These are phyloP conservation scores for Chloropsis hardwickii DNA, from an alignment of 2,113 vertebrate genomes.

Conservation along the genomic window DNA sequence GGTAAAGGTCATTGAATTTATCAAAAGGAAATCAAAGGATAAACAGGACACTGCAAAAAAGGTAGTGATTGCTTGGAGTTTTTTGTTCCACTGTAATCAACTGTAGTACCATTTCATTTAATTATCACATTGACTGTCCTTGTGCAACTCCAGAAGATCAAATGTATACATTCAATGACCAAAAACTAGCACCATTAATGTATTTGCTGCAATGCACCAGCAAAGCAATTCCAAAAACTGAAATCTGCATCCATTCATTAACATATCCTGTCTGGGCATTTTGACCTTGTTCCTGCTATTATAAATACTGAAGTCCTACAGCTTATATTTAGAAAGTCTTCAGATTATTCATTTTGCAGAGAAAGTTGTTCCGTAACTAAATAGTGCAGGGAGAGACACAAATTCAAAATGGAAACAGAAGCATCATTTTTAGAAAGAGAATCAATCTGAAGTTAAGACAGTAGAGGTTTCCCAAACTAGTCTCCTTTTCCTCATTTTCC, in stretches of 20 bases:
- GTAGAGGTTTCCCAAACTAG: neutral
- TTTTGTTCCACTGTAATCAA: neutral
- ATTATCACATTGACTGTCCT: neutral
- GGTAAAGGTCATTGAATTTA: neutral
- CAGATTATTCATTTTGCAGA: neutral
- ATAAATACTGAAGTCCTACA: neutral
- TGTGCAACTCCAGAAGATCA: neutral
- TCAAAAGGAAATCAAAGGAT: neutral
- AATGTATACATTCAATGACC: neutral
- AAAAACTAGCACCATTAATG: neutral
- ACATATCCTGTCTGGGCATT: neutral
- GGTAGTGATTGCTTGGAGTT: neutral
- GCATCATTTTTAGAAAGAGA: neutral
- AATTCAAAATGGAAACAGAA: neutral
- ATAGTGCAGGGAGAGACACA: neutral
- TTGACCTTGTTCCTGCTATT: neutral
- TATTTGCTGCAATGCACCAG: conserved; percentile 28
- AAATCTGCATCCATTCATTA: neutral
- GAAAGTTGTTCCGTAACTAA: neutral
- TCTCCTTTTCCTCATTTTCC: neutral
- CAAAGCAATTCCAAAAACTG: neutral
- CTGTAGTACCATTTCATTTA: neutral
- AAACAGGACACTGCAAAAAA: neutral
- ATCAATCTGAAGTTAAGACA: neutral
- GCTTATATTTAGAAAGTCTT: neutral